These are phyloP conservation scores for Agrochola lychnidis DNA, from an alignment of 2,888 invertebrate genomes.

Conservation along the genomic window DNA sequence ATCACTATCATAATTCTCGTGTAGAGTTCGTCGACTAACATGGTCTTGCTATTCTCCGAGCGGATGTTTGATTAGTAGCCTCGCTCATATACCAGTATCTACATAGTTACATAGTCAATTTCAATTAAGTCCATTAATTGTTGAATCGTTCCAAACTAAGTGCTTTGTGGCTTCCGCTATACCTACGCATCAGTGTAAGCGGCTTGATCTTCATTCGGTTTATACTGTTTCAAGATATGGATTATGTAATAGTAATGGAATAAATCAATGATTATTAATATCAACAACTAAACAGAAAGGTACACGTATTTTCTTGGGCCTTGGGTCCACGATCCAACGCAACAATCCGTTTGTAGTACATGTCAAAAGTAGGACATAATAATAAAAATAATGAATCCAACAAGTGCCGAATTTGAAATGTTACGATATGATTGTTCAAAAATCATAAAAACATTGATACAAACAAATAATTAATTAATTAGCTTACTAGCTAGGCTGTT, in stretches of 20 bases:
- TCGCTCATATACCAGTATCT: conserved; percentile 31
- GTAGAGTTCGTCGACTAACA: conserved; percentile 12
- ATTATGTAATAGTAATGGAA: not conserved
- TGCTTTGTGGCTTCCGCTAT: conserved; percentile 49
- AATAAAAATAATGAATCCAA: not conserved
- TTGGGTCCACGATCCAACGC: not conserved
- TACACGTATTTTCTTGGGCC: not conserved
- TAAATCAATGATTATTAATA: not conserved
- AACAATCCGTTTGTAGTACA: not conserved
- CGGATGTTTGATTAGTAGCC: conserved; percentile 58
- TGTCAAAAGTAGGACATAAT: not conserved
- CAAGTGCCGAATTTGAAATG: not conserved
- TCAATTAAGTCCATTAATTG: conserved; percentile 60
- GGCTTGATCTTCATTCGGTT: conserved; percentile 15
- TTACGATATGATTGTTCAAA: too few relatives aligned
- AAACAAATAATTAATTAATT: not conserved
- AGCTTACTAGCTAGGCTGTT: too few relatives aligned
- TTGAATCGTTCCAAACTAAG: conserved; percentile 60
- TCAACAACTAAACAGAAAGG: not conserved
- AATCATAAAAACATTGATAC: not conserved
- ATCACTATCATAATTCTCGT: not conserved
- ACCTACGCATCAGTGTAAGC: conserved; percentile 19
- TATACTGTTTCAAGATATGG: conserved; percentile 1
- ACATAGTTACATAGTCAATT: conserved; percentile 56
- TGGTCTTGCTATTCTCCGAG: conserved; percentile 33